Conservation (phyloP, 1,140 invertebrate genomes). For the Drosophila lacteicornis region DNA sequence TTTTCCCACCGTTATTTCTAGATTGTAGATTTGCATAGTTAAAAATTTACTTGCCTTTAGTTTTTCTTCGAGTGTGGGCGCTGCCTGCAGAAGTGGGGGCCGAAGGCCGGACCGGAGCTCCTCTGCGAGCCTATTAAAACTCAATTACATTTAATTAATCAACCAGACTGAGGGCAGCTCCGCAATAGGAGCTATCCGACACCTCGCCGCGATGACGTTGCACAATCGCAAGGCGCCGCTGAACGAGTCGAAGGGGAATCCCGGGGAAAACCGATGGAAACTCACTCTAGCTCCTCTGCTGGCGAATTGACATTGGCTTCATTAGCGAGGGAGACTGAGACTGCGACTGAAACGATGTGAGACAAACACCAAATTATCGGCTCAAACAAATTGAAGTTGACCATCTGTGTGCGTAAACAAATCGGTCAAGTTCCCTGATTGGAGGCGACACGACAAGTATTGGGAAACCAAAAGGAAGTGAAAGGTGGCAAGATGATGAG, state of each 20-base stretch:
- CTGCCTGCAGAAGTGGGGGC: background rate
- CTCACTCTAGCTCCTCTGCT: conserved; percentile 1
- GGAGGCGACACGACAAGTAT: conserved; percentile 37
- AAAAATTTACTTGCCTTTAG: background rate
- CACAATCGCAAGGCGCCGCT: conserved; percentile 60
- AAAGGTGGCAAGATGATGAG: conserved; percentile 31
- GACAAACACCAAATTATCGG: conserved; percentile 64
- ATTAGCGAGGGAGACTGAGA: conserved; percentile 45
- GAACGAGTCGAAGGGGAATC: background rate
- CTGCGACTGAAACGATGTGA: conserved; percentile 5
- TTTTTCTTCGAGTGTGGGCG: conserved; percentile 13
- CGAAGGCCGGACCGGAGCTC: conserved; percentile 9
- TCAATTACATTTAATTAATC: conserved; percentile 82
- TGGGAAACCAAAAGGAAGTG: conserved; percentile 30
- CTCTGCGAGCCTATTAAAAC: conserved; percentile 66
- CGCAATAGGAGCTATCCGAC: conserved; percentile 13
- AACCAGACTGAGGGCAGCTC: conserved; percentile 32
- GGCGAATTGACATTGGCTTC: conserved; percentile 64
- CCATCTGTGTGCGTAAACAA: conserved; percentile 44
- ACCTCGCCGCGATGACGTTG: conserved; percentile 56
- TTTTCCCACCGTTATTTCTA: no score
- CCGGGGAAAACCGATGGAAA: background rate
- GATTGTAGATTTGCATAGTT: no score
- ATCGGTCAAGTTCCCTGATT: conserved; percentile 48
- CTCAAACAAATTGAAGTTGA: conserved; percentile 68